Base-by-base conservation (phyloP, 1,140 invertebrate genomes). In the Orussus abietinus region DNA sequence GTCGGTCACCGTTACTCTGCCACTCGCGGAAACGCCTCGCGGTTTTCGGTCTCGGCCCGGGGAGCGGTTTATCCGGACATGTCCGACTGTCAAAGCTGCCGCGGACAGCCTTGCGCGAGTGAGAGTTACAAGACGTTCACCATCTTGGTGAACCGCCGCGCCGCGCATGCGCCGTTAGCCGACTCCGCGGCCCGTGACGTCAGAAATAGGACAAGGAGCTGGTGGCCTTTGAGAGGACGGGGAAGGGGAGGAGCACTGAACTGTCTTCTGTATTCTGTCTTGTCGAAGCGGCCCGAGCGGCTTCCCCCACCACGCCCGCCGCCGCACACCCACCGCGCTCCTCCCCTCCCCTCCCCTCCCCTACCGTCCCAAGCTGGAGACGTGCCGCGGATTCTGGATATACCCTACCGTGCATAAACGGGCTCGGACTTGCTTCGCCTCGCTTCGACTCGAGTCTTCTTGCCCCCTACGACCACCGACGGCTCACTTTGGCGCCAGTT, bases 121-220 rank as follows among this genome's bases (percentile, higher is more conserved):
- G 59, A 68, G 64, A 68, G 64, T 59, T 49, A 45, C 57, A 57
- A n/a, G 61, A 57, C 55, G 54, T 65, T 63, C 65, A 66, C 65
- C 66, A 68, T 68, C 53, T 69, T 66, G 59, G 59, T 48, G 55
- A 61, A 57, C 51, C n/a, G n/a, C n/a, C n/a, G n/a, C n/a, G n/a
- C 37, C 21, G 55, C 64, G 63, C 66, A 64, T 64, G 64, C 64
- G 64, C 55, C 36, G 47, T 48, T 34, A 25, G 22, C 6, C n/a
- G 22, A 25, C 22, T 25, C n/a, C 22, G 34, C n/a, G 10, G n/a
- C n/a, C 25, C 25, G 10, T 28, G 25, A 28, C 64, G 63, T 67
- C 64, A 67, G 58, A 68, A 69, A 63, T 67, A 60, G 66, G 65
- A 64, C 62, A 65, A 59, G 52, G 51, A 55, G 57, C 57, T 55